Percentiles rank a stretch among this genome's conserved stretches.
Conservation (phyloP, 2,888 invertebrate genomes). For the Clistopyga incitator region DNA sequence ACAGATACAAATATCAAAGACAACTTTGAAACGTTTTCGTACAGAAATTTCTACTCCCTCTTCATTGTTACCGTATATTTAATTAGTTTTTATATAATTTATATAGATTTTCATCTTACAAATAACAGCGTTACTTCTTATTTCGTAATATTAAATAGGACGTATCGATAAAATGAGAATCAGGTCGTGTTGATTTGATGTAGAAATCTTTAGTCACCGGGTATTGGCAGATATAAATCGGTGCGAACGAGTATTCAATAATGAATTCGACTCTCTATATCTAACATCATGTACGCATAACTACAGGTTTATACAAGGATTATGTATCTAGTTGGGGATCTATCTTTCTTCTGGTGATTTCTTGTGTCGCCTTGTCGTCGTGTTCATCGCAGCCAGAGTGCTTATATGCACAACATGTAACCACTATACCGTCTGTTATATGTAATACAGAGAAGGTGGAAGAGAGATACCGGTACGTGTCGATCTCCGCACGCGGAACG, state of each 20-base stretch:
- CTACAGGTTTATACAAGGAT: not conserved
- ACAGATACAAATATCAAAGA: not conserved
- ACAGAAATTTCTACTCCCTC: not conserved
- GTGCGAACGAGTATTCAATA: slow-evolving; percentile 55
- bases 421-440: not conserved
- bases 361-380: slow-evolving; percentile 31
- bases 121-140: not conserved
- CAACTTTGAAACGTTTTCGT: not conserved
- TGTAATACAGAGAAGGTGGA: slow-evolving; percentile 43
- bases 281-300: not conserved
- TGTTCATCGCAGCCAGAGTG: slow-evolving; percentile 39
- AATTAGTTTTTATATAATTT: not conserved
- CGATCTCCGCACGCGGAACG: slow-evolving; percentile 54
- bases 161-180: slow-evolving; percentile 20
- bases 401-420: slow-evolving; percentile 51
- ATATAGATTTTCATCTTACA: not conserved
- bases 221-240: slow-evolving; percentile 45
- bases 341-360: slow-evolving; percentile 48
- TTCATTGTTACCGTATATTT: too few relatives aligned
- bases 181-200: slow-evolving; percentile 21
- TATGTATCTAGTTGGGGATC: slow-evolving; percentile 43
- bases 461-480: slow-evolving; percentile 48
- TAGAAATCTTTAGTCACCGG: slow-evolving; percentile 26
- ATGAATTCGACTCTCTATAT: slow-evolving; percentile 42
- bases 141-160: slow-evolving; percentile 26